Base-by-base conservation (phyloP, 2,797 vertebrate genomes). In the Silurus lanzhouensis region DNA sequence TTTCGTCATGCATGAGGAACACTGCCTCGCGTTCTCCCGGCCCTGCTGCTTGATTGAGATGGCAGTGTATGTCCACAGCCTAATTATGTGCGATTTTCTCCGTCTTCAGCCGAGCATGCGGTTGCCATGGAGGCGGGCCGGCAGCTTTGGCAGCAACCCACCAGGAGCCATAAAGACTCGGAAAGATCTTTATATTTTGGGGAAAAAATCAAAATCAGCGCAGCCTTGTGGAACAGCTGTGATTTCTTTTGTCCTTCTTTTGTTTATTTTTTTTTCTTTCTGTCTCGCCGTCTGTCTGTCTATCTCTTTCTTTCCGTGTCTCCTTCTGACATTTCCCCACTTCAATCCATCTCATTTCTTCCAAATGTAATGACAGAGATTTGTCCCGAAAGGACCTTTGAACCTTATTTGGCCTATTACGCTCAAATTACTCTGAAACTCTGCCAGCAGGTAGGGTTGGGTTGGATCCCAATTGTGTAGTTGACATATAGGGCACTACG, bases 31-130 rank as follows among this genome's bases (percentile, higher is more conserved):
- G 76, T 84, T 83, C 84, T 87, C 81, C 71, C 68, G 82, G 82
- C 77, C 66, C 61, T 38, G 86, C 80, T 86, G 86, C 82, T 84
- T 90, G 91, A 83, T 89, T 91, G 90, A 91, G 92, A 92, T 85
- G 90, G 89, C 89, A 83, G 90, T 88, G 91, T 91, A 92, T 88
- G 92, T 91, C 91, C 88, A 87, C 84, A 87, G 83, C 86, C 93
- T 92, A 94, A 94, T 95, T 94, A 94, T 91, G 90, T 93, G 88
- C 90, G 90, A 87, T 88, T 90, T 92, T 90, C 92, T 86, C 90
- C 89, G 84, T 89, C 90, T 86, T 92, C 87, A 91, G 86, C 84
- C 84, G 90, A 85, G 87, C 92, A 91, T 93, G 85, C 90, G 91
- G 92, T 92, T 89, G 90, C 90, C 88, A 89, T 87, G 88, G 91